These are phyloP conservation scores for Erebia palarica DNA, from an alignment of 2,888 invertebrate species.

Conservation along the genomic window DNA sequence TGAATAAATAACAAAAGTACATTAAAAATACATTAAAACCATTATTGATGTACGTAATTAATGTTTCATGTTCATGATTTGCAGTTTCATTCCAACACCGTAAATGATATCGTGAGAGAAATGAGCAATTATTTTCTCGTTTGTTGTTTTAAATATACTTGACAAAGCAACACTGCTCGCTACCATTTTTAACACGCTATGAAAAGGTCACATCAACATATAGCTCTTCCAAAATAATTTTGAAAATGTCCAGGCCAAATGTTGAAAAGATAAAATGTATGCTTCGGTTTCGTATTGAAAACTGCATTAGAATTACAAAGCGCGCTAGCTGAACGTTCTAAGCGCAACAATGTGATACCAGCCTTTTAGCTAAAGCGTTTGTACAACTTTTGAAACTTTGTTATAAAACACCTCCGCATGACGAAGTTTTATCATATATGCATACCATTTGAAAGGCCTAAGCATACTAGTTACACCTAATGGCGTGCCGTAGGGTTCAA, in stretches of 20 bases:
- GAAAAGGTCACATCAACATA: background rate
- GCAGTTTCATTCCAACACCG: conserved; percentile 28
- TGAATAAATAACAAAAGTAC: conserved; percentile 12
- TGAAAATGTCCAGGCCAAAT: too few species aligned
- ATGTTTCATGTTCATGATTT: conserved; percentile 33
- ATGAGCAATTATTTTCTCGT: conserved; percentile 35
- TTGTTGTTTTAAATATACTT: conserved; percentile 30
- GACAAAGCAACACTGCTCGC: background rate
- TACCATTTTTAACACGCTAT: background rate
- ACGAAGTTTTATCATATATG: background rate
- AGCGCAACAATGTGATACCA: background rate
- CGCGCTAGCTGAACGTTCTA: background rate
- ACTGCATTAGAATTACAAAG: background rate
- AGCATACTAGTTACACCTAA: background rate
- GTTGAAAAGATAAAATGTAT: too few species aligned
- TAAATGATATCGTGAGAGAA: conserved; percentile 30
- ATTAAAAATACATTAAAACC: conserved; percentile 38
- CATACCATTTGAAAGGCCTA: too few species aligned
- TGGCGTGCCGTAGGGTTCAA: too few species aligned
- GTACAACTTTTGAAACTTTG: conserved; percentile 10
- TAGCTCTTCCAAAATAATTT: background rate
- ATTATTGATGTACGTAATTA: conserved; percentile 25
- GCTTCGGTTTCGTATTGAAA: too few species aligned
- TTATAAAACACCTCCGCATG: conserved; percentile 15
- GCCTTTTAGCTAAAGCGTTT: background rate